Base-by-base conservation (phyloP, 1,140 invertebrate species). In the Bathynomus jamesi region DNA sequence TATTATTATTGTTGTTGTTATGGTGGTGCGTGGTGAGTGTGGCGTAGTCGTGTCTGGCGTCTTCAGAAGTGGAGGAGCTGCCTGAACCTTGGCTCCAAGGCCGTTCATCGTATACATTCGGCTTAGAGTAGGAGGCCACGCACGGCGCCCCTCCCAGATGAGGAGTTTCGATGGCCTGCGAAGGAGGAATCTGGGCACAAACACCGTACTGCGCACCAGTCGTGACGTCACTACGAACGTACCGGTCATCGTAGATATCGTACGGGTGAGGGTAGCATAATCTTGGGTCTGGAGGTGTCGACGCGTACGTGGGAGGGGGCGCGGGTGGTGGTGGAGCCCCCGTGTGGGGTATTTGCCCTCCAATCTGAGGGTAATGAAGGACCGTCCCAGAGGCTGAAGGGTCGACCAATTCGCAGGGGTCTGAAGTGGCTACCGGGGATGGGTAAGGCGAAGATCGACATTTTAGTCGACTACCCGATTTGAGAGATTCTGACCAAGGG, bases 391-490 rank as follows among this genome's bases (percentile, higher is more conserved):
- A 67, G 73, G 64, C 29, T 72, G 78, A 32, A 69, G 65, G 27
- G 74, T 77, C 70, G 69, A 73, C 67, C 75, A 80, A 21, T 71
- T 80, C 67, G 75, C 76, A 64, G 75, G 67, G 70, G 67, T 70
- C 71, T 31, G 72, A 68, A 2, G 65, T 63, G 28, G 76, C 65
- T 24, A 73, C 69, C 21, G 80, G 74, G 32, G 78, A 79, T 2
- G 81, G 80, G 78, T 83, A 84, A 0, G 82, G 83, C 4, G 81
- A 81, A 28, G 81, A 78, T 21, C 82, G 78, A 61, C 78, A 76
- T 77, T 82, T 79, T 72, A 74, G 75, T 62, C 81, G 40, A 66
- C 72, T 32, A 73, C 40, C 60, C 72, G 61, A 78, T 82, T 79
- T 17, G 77, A 65, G 3, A 21, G 61, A 27, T 7, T 61, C 73